phyloP scores from a whole-genome alignment of 2,797 vertebrate genomes.

The Euphonia xanthogaster region DNA sequence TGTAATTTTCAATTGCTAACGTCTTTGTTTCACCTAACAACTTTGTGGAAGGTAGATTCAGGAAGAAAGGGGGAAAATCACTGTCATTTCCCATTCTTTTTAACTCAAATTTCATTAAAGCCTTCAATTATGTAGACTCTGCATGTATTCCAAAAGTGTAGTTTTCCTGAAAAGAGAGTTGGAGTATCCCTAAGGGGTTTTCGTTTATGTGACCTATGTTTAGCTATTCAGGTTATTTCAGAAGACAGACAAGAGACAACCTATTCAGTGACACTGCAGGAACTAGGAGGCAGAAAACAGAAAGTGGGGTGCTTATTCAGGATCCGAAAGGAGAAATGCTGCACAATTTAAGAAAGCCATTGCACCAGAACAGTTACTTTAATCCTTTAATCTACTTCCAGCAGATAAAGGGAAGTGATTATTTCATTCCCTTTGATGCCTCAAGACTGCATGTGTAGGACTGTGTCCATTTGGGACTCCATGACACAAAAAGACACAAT shows the following conservation, averaged over 20 bases:
- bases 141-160: not conserved
- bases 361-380: not conserved
- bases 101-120: not conserved
- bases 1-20: not conserved
- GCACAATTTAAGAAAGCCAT: not conserved
- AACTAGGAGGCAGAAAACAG: not conserved
- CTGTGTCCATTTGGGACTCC: not conserved
- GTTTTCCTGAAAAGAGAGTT: not conserved
- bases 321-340: not conserved
- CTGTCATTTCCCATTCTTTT: not conserved
- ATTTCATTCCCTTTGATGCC: not conserved
- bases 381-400: not conserved
- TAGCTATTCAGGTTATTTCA: not conserved
- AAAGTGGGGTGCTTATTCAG: not conserved
- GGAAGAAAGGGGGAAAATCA: not conserved
- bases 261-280: not conserved
- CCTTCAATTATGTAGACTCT: not conserved
- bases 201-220: not conserved
- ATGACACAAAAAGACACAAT: not conserved
- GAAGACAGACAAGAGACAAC: not conserved
- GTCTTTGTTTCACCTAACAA: not conserved
- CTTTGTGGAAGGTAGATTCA: not conserved
- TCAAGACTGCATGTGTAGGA: not conserved
- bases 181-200: rapidly evolving
- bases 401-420: not conserved